Conservation (phyloP, 2,888 invertebrate genomes). For the Epiblema foenella region DNA sequence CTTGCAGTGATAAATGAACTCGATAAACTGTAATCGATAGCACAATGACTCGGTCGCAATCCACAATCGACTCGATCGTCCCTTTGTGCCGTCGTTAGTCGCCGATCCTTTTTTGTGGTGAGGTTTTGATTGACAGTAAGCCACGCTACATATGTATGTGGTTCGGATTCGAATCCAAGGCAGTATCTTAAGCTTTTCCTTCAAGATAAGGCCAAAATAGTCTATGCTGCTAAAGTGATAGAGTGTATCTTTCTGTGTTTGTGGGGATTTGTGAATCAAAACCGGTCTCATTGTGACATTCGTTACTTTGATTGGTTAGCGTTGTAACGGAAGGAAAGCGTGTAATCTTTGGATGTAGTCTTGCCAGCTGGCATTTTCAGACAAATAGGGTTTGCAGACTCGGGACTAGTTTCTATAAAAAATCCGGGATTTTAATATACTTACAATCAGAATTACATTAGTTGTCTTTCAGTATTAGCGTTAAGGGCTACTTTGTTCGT, state of each 20-base stretch:
- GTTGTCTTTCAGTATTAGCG: too few relatives aligned
- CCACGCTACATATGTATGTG: conserved; percentile 60
- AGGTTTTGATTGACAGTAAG: conserved; percentile 74
- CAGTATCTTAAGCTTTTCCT: conserved; percentile 30
- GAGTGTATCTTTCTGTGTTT: not conserved
- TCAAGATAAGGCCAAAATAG: not conserved
- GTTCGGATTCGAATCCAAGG: conserved; percentile 44
- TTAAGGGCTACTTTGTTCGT: too few relatives aligned
- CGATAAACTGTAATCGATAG: conserved; percentile 52
- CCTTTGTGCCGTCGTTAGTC: conserved; percentile 53
- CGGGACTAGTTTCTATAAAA: too few relatives aligned
- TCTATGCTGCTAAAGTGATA: not conserved
- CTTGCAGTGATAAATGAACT: conserved; percentile 36
- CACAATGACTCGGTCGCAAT: conserved; percentile 58
- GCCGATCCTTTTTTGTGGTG: conserved; percentile 57
- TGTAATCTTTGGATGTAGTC: not conserved
- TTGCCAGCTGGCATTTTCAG: not conserved
- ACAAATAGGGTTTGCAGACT: not conserved
- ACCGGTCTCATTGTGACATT: conserved; percentile 1
- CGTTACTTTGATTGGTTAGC: conserved; percentile 22
- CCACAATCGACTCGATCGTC: conserved; percentile 22
- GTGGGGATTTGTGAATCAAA: conserved; percentile 25
- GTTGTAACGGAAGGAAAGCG: not conserved
- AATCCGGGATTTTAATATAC: too few relatives aligned
- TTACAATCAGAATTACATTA: too few relatives aligned